Evolutionary conservation across 2,797 vertebrate genomes (phyloP), one percentile per base, ranked within the genome.

Genomic region (Basileuterus tristriatus): DNA sequence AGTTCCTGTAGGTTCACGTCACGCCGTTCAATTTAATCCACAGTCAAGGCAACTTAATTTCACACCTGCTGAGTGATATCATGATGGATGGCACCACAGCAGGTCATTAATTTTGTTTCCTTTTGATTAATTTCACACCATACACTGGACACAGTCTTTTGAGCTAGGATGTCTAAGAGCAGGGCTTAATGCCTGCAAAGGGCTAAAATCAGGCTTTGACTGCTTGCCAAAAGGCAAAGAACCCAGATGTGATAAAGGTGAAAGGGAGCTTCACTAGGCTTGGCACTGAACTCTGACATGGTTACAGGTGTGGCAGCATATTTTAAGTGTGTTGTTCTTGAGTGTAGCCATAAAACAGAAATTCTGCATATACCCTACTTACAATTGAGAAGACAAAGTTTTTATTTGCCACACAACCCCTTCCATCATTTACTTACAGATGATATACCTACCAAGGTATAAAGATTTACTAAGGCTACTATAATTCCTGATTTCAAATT

Each of bases 61-160:
- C 93, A 94, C 90, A 96, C 94, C 96, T 96, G 92, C 94, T 97
- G 89, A 81, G 95, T 6, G 69, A 94, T 93, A 88, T 88, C n/a
- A 6, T 90, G 95, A 97, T 95, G 88, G 95, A 97, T 96, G 96
- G 89, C 93, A 96, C 77, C 78, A 79, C 87, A 70, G 95, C 69
- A 68, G 91, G 95, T 86, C 96, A 97, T 96, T 97, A 97, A 97
- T 97, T 97, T 97, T 91, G 71, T 34, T 97, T 94, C 88, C 58
- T 93, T 97, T 93, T 97, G 93, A 98, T 97, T 97, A 97, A 98
- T 97, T 97, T 97, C 92, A 95, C 94, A 97, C 94, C 84, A 70
- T 80, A 96, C 5, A 60, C 87, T 80, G 71, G 94, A 95, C 94
- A 96, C 80, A 91, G 94, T 90, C 83, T 90, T 90, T 30, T 5